These are phyloP conservation scores for Xiphophorus birchmanni DNA, from an alignment of 2,797 vertebrate species.

Conservation along the genomic window DNA sequence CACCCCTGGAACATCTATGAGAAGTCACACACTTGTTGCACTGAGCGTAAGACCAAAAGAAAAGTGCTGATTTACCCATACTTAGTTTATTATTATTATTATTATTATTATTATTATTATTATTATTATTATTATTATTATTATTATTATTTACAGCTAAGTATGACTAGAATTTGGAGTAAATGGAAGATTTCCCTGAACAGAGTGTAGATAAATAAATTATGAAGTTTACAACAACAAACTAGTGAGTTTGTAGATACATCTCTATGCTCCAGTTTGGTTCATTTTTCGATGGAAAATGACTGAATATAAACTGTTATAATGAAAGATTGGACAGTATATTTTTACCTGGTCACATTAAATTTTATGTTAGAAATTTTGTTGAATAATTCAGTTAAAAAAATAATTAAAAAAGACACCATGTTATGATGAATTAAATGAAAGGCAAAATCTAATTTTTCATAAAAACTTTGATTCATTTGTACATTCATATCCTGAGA, in stretches of 20 bases:
- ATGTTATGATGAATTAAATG: background rate
- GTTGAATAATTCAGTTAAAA: background rate
- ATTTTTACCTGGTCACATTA: background rate
- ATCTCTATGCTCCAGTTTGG: background rate
- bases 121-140: background rate
- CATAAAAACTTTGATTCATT: background rate
- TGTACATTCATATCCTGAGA: background rate
- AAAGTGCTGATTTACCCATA: background rate
- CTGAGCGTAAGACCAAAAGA: background rate
- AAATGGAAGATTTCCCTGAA: background rate
- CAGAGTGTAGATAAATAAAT: background rate
- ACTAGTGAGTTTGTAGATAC: background rate
- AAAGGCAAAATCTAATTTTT: background rate
- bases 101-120: background rate
- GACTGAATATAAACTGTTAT: background rate
- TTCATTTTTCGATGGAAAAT: background rate
- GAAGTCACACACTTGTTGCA: conserved; percentile 55
- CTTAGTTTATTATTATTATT: background rate
- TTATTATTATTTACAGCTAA: background rate
- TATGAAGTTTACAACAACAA: background rate
- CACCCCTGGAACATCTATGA: conserved; percentile 58
- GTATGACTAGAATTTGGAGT: background rate
- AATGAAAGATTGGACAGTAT: background rate
- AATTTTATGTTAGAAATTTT: background rate
- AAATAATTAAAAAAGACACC: background rate